Evolutionary conservation across 2,888 invertebrate species (phyloP).

Genomic region (Hecatera dysodea): DNA sequence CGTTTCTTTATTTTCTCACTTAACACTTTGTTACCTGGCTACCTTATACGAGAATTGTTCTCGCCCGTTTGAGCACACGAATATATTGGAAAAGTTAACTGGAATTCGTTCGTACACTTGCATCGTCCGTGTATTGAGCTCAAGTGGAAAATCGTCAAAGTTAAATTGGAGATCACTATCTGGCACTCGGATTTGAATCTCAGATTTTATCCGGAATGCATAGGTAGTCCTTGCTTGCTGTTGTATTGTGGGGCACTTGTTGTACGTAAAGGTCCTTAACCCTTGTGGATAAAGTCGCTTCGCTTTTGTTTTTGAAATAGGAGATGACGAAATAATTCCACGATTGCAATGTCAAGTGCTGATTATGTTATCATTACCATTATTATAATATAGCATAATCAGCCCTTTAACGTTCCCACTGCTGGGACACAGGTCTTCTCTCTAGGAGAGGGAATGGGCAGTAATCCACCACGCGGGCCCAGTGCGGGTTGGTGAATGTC

Average conservation of each 20-base stretch:
- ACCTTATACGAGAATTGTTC: constrained; percentile 65
- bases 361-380: neutral
- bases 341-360: neutral
- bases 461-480: too few species aligned
- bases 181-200: constrained; percentile 70
- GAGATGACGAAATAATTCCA: neutral
- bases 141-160: constrained; percentile 77
- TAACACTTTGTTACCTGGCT: constrained; percentile 64
- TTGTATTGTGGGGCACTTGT: constrained; percentile 30
- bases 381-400: too few species aligned
- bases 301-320: neutral
- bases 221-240: constrained; percentile 27
- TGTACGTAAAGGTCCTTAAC: constrained; percentile 11
- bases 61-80: constrained; percentile 62
- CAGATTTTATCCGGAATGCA: constrained; percentile 58
- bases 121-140: constrained; percentile 66
- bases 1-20: constrained; percentile 63
- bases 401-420: too few species aligned
- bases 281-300: neutral
- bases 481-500: too few species aligned
- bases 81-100: constrained; percentile 80
- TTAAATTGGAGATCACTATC: constrained; percentile 84
- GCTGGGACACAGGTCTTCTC: too few species aligned
- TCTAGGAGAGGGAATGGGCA: too few species aligned
- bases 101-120: constrained; percentile 63